Evolutionary conservation across 2,797 vertebrate species (phyloP).

Genomic region (Melanotaenia trifasciata): DNA sequence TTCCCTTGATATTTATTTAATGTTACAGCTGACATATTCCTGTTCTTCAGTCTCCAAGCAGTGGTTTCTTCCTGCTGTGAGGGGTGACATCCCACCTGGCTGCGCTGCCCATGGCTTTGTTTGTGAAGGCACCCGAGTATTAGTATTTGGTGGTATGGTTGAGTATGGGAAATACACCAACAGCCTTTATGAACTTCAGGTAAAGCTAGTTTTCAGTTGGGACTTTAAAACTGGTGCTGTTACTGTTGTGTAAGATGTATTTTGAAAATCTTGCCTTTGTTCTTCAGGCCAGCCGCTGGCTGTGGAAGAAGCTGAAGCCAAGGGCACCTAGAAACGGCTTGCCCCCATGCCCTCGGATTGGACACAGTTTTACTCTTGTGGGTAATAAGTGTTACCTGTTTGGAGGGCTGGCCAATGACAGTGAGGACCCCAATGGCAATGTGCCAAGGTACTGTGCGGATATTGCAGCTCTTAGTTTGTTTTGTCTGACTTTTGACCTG

Average conservation of each 20-base stretch:
- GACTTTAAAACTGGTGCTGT: neutral
- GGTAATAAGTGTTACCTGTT: slow-evolving; percentile 97
- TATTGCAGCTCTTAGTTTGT: neutral
- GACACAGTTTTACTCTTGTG: slow-evolving; percentile 94
- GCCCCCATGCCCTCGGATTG: slow-evolving; percentile 92
- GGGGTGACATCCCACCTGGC: slow-evolving; percentile 97
- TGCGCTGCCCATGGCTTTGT: slow-evolving; percentile 97
- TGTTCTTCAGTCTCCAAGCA: slow-evolving; percentile 88
- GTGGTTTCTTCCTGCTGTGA: slow-evolving; percentile 97
- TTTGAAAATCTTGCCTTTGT: neutral
- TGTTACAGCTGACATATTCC: neutral
- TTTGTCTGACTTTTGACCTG: neutral
- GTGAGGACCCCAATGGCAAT: slow-evolving; percentile 96
- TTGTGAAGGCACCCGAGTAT: slow-evolving; percentile 93
- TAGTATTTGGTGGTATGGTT: slow-evolving; percentile 98
- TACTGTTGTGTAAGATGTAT: neutral
- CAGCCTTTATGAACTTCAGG: slow-evolving; percentile 95
- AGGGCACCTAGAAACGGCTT: slow-evolving; percentile 86
- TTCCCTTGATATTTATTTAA: neutral
- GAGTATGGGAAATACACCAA: slow-evolving; percentile 97
- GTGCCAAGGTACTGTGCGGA: slow-evolving; percentile 86
- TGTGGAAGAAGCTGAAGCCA: slow-evolving; percentile 98
- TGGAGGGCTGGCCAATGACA: slow-evolving; percentile 96
- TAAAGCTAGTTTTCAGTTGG: slow-evolving; percentile 59
- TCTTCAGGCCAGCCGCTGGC: slow-evolving; percentile 93